Evolutionary conservation across 2,888 invertebrate genomes (phyloP).

Genomic region (Chironomus riparius): DNA sequence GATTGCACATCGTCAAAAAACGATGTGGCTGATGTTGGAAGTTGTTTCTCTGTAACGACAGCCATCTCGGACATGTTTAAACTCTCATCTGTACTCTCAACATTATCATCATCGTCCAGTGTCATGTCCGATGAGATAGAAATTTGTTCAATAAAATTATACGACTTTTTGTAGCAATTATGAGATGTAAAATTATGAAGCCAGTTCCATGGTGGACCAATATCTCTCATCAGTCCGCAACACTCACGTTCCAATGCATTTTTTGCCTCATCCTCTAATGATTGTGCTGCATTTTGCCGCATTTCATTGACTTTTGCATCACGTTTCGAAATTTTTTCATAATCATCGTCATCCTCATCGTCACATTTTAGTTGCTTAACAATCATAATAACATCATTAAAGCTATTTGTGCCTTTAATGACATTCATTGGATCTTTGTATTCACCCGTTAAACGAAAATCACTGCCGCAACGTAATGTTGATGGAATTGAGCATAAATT

Average conservation of each 20-base stretch:
- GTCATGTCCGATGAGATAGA: conserved; percentile 30
- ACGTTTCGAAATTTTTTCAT: conserved; percentile 27
- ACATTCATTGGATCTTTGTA: conserved; percentile 28
- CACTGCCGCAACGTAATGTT: background rate
- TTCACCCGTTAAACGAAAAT: conserved; percentile 26
- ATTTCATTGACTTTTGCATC: conserved; percentile 27
- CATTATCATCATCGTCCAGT: conserved; percentile 3
- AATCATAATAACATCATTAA: conserved; percentile 31
- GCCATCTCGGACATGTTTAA: background rate
- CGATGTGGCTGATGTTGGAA: background rate
- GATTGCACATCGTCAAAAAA: background rate
- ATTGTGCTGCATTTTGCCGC: conserved; percentile 26
- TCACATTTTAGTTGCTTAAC: conserved; percentile 26
- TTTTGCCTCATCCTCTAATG: conserved; percentile 12
- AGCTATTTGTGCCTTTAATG: conserved; percentile 30
- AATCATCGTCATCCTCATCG: conserved; percentile 26
- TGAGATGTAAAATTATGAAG: conserved; percentile 32
- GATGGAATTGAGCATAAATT: conserved; percentile 9
- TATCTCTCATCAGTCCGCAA: conserved; percentile 30
- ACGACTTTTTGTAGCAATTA: conserved; percentile 30
- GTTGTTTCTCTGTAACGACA: background rate
- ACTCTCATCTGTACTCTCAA: conserved; percentile 14
- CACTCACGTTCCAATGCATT: conserved; percentile 29
- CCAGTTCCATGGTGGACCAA: conserved; percentile 34
- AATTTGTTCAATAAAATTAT: conserved; percentile 32